Evolutionary conservation across 2,797 vertebrate species (phyloP), one percentile per base, ranked within the genome.

Genomic region (Martes flavigula): DNA sequence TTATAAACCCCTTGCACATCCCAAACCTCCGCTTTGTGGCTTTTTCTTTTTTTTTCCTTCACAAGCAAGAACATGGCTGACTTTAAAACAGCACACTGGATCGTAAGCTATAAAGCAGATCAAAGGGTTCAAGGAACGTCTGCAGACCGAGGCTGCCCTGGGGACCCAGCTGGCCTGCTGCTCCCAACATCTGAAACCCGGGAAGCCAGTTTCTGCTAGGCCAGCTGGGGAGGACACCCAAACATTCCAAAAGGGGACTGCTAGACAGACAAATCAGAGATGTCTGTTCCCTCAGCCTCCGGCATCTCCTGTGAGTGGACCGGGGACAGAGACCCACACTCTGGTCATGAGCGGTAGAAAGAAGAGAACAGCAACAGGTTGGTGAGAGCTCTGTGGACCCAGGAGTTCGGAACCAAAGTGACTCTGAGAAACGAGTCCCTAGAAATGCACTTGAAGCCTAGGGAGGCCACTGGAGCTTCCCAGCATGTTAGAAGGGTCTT

Each of bases 211-310:
- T 38, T 62, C 82, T 27, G 25, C 60, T 2, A 20, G 38, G 88
- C 77, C 51, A 30, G 48, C 30, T 5, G 51, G 21, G 17, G 2
- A 25, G 40, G 58, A 56, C 7, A n/a, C 18, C 20, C 3, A 14
- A 10, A 38, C 25, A 20, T 23, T 48, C n/a, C 83, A 35, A 75
- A 54, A 48, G 54, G 27, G 72, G 56, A 5, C 11, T 27, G 35
- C 2, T 10, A 88, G 43, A 18, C 17, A 85, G 38, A 18, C 17
- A 77, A 89, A 25, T 40, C 23, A 32, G 30, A 77, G 23, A 7
- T 21, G 43, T 30, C 62, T 0, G 3, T 30, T n/a, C 3, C 30
- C 15, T 6, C 38, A 1, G 0, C 54, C 0, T 15, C 35, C 51
- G 32, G 7, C 83, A n/a, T 3, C 51, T 32, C 35, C 87, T 54